Evolutionary conservation across 2,888 invertebrate genomes (phyloP), one percentile per base, ranked within the genome.

Genomic region (Alloplasta piceator): DNA sequence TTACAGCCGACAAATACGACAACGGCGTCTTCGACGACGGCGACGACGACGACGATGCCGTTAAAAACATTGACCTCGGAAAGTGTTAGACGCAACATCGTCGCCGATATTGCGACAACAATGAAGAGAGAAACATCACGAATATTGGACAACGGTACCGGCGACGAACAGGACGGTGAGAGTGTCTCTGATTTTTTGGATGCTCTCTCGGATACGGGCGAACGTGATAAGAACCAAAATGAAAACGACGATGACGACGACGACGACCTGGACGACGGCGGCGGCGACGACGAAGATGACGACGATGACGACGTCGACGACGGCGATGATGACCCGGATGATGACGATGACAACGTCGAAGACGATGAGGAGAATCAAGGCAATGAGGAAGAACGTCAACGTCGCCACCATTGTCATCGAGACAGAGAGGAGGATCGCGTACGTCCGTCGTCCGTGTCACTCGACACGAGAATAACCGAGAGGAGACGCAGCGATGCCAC

Each of bases 51-150:
- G 50, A 84, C 74, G 36, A 86, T 85, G 80, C 72, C 78, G 72
- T 75, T 83, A 50, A 87, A 86, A 67, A 75, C 87, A 5, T 86
- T 86, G 46, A 89, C 88, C 52, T 88, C 89, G 10, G 89, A 87
- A 16, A 87, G 77, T 55, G 90, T 90, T 50, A 87, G 84, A 52
- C 82, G 79, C 16, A 60, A 67, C 9, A 9, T 9, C 14, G 55
- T 38, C 4, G 36, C 50, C 14, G 50, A 64, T 10, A 66, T 43
- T 9, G 39, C 9, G 41, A 58, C 66, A 7, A 43, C 55, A 9
- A 16, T 39, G n/a, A 60, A 46, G 14, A 52, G 70, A 55, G 83
- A 81, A n/a, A 61, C 39, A 9, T 26, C 55, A 1, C 36, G 71
- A 41, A 71, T 48, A 10, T 7, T 71, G 50, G 71, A 78, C 43